A percentile compares a stretch with the other conserved stretches of the same genome.
phyloP scores from a whole-genome alignment of 2,888 invertebrate species.

The Molanna angustata region DNA sequence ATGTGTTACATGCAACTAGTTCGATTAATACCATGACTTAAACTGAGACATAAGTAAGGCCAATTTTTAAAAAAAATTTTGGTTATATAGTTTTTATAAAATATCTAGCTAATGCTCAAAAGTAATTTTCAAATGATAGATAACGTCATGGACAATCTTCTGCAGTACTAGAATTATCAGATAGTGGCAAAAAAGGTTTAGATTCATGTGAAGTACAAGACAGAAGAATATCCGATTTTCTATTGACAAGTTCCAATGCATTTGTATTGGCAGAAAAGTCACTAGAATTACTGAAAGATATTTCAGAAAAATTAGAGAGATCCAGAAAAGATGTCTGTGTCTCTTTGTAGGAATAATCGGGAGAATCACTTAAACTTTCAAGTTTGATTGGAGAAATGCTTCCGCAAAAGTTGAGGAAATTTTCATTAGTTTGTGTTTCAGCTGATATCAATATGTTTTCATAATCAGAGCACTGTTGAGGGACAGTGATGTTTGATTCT shows the following conservation, averaged over 20 bases:
- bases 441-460: slow-evolving; percentile 17
- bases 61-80: no score
- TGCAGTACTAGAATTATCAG: no score
- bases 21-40: no score
- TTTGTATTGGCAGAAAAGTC: slow-evolving; percentile 1
- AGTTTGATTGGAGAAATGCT: slow-evolving; percentile 1
- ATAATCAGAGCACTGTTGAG: not conserved
- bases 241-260: slow-evolving; percentile 9
- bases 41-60: no score
- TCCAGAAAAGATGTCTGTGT: slow-evolving; percentile 14
- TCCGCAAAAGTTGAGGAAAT: slow-evolving; percentile 4
- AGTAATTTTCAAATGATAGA: no score
- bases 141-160: no score
- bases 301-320: slow-evolving; percentile 2
- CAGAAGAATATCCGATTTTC: slow-evolving; percentile 18
- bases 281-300: no score
- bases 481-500: not conserved
- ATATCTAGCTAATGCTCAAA: no score
- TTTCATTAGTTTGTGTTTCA: slow-evolving; percentile 25
- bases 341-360: slow-evolving; percentile 23
- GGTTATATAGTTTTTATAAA: no score
- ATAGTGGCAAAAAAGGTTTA: no score
- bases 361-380: slow-evolving; percentile 12
- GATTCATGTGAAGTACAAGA: slow-evolving; percentile 14
- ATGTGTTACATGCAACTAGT: no score